Conservation (phyloP, 2,797 vertebrate genomes). For the Hoplostethus atlanticus region DNA sequence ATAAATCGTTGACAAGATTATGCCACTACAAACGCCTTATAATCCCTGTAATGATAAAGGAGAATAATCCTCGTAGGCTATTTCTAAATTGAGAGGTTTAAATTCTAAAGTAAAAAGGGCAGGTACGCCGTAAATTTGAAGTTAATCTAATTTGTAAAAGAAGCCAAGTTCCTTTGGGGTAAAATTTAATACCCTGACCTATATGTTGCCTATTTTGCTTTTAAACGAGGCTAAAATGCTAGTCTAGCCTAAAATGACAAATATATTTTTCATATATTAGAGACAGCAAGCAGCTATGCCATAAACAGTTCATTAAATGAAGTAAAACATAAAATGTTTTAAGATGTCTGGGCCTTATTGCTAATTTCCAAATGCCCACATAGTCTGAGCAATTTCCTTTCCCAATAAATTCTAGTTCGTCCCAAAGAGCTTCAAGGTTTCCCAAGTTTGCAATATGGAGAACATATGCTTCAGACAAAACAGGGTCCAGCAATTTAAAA, state of each 20-base stretch:
- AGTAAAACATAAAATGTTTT: constrained; percentile 46
- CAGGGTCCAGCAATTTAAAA: constrained; percentile 4
- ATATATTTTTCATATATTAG: constrained; percentile 17
- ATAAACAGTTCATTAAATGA: constrained; percentile 55
- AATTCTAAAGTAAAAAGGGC: constrained; percentile 1
- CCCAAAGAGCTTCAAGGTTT: constrained; percentile 43
- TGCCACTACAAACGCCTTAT: constrained; percentile 50
- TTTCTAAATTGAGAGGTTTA: constrained; percentile 25
- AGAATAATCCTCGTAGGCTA: constrained; percentile 41
- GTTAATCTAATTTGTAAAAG: constrained; percentile 40
- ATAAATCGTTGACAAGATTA: constrained; percentile 73
- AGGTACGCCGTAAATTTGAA: constrained; percentile 24
- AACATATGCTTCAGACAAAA: constrained; percentile 59
- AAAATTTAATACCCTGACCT: not conserved
- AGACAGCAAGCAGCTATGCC: constrained; percentile 20
- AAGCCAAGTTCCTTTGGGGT: constrained; percentile 19
- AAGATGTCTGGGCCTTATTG: constrained; percentile 18
- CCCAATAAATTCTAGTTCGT: constrained; percentile 61
- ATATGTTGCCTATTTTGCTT: constrained; percentile 21
- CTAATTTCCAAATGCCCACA: constrained; percentile 60
- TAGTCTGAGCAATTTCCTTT: constrained; percentile 63
- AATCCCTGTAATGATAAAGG: constrained; percentile 46
- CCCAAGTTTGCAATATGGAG: constrained; percentile 62
- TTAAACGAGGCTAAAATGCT: constrained; percentile 23
- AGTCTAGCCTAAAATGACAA: constrained; percentile 1